A percentile compares a stretch with the other conserved stretches of the same genome.
Evolutionary conservation across 92 coral and sea anemone species (phyloP).

Genomic region (Diadumene lineata): DNA sequence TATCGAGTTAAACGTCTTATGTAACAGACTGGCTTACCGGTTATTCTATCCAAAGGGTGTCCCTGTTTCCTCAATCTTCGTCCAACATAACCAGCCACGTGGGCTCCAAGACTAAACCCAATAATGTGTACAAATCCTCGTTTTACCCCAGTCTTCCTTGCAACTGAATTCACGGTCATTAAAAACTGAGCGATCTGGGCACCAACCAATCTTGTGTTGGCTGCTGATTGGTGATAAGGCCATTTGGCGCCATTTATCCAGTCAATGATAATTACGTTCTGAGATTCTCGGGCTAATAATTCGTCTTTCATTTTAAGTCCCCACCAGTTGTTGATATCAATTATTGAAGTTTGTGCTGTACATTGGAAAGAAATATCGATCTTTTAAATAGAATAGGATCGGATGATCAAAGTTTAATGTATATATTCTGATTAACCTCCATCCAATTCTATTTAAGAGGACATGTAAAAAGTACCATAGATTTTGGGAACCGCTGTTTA

Average conservation of each 20-base stretch:
- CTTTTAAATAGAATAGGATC: not conserved
- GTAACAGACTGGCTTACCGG: too few species aligned
- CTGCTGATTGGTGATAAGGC: constrained; percentile 40
- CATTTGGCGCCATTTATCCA: constrained; percentile 64
- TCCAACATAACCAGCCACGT: constrained; percentile 61
- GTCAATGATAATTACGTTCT: constrained; percentile 55
- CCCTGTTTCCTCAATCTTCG: constrained; percentile 26
- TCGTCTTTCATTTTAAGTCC: constrained; percentile 56
- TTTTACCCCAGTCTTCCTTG: constrained; percentile 26
- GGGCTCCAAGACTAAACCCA: constrained; percentile 65
- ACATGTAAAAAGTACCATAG: too few species aligned
- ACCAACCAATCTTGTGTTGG: constrained; percentile 59
- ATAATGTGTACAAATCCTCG: constrained; percentile 43
- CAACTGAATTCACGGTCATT: constrained; percentile 37
- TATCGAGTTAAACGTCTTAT: too few species aligned
- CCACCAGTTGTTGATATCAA: constrained; percentile 39
- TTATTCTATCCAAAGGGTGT: constrained; percentile 25
- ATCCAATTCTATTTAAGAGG: too few species aligned
- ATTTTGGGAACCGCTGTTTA: too few species aligned
- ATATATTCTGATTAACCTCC: not conserved
- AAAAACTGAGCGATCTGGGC: constrained; percentile 51
- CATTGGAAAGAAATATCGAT: not conserved
- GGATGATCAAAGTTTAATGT: not conserved
- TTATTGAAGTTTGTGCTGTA: constrained; percentile 11
- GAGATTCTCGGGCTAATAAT: constrained; percentile 29